Base-by-base conservation (phyloP, 1,140 invertebrate species). In the Solenopsis invicta region DNA sequence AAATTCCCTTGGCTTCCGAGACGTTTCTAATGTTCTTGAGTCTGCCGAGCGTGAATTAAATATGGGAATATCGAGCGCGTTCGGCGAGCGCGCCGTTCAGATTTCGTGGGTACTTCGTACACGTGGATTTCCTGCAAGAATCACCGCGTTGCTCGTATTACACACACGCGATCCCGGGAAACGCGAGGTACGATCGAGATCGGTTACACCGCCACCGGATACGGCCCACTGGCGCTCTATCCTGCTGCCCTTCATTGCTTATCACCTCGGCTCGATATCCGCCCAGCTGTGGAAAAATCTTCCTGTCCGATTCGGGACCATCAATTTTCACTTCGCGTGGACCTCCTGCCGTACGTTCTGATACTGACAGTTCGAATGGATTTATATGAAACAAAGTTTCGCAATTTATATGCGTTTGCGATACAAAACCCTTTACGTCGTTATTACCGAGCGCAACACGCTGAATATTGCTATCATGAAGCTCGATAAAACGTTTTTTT, bases 31-130 rank as follows among this genome's bases (percentile, higher is more conserved):
- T 78, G 87, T 85, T 86, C 72, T 74, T 75, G 74, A 90, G 69
- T 91, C 82, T 61, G 56, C 71, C 72, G 77, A 88, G 88, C 91
- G 91, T 89, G 89, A 92, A 92, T 92, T 86, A 88, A 87, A 84
- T 85, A 91, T 87, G 77, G 85, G 72, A 59, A 85, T 61, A 76
- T 59, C 54, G 62, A 72, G 48, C 52, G 71, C 18, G 75, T 10
- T 48, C 34, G 56, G 34, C 37, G 54, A 50, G 21, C 64, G 62
- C 50, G 45, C 69, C 34, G 37, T 56, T 64, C 50, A 72, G 67
- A 84, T 74, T 66, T 71, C 78, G 52, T 76, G 61, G 66, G 50
- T 37, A 45, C 50, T 4, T 69, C 66, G 61, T 56, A 48, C 72
- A 50, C 34, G 56, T 29, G 69, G 48, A 89, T 85, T 84, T 81